These are phyloP conservation scores for Heliconius congener DNA, from an alignment of 1,140 invertebrate genomes.

Conservation along the genomic window DNA sequence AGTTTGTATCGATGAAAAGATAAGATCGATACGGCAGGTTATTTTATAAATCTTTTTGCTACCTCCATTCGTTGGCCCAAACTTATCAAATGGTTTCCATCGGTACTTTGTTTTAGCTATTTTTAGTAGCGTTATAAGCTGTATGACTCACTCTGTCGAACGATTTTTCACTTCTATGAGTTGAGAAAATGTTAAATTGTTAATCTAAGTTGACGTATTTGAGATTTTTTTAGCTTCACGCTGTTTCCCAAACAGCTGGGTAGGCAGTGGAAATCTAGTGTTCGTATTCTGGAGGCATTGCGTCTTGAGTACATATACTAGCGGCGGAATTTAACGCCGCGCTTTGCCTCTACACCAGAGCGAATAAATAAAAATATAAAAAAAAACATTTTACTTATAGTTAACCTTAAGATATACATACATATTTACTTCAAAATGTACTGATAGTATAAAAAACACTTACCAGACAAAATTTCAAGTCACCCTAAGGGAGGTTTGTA, in stretches of 20 bases:
- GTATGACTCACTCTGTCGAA: neutral
- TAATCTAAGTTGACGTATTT: too few relatives aligned
- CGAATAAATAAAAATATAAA: too few relatives aligned
- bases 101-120: conserved; percentile 44
- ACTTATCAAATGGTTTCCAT: conserved; percentile 6
- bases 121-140: conserved; percentile 60
- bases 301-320: too few relatives aligned
- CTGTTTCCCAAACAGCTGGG: too few relatives aligned
- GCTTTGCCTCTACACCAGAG: too few relatives aligned
- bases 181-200: too few relatives aligned
- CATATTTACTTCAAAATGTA: neutral
- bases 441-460: neutral
- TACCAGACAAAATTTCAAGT: conserved; percentile 45
- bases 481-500: conserved; percentile 50
- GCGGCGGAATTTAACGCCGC: too few relatives aligned
- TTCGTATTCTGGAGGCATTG: too few relatives aligned
- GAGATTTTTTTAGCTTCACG: too few relatives aligned
- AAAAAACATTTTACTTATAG: neutral
- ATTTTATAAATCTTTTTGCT: conserved; percentile 14
- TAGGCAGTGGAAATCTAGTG: too few relatives aligned
- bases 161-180: neutral
- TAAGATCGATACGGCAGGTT: conserved; percentile 48
- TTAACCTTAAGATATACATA: neutral
- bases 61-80: conserved; percentile 7
- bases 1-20: conserved; percentile 64